Base-by-base conservation (phyloP, 2,797 vertebrate genomes). In the Sebastes minor region DNA sequence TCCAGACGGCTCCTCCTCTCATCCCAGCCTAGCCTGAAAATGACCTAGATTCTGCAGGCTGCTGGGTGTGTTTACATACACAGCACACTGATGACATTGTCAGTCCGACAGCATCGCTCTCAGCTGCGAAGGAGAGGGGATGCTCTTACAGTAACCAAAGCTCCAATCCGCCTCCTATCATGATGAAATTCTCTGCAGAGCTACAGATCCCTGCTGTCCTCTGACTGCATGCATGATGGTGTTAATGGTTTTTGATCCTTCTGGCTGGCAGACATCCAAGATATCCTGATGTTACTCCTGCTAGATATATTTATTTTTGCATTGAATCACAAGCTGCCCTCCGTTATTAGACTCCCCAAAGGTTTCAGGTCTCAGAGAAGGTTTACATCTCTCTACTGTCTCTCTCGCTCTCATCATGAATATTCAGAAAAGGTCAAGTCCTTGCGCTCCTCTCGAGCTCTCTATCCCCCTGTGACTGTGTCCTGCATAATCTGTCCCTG, bases 221-320 rank as follows among this genome's bases (percentile, higher is more conserved):
- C 86, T 81, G 79, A 85, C 84, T 86, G 89, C 76, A 76, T 75
- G 82, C 84, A 77, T 85, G 81, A 77, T 69, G 86, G 80, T 83
- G 91, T 91, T 90, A 93, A 93, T 90, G 74, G 91, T 65, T 90
- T 92, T 94, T 92, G 92, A 94, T 92, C 83, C 81, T 49, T 32
- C 61, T 71, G 73, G 52, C 73, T 88, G 93, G 91, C 88, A 79
- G 73, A n/a, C 76, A 1, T 86, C 90, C 90, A 89, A 82, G 2
- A 35, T 25, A 76, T 87, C 78, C 85, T 57, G 76, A 84, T 71
- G 70, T 83, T 76, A 61, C 53, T 79, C 78, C 64, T 71, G 74
- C 67, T 70, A 60, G 30, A 86, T 81, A 14, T 78, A 77, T 82
- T 83, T 85, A 74, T 85, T 90, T 89, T 82, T 71, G 57, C 70